Evolutionary conservation across 35 echinoderm and acorn worm genomes (phyloP), one percentile per base, ranked within the genome.

Genomic region (Ophioderma brevispina): DNA sequence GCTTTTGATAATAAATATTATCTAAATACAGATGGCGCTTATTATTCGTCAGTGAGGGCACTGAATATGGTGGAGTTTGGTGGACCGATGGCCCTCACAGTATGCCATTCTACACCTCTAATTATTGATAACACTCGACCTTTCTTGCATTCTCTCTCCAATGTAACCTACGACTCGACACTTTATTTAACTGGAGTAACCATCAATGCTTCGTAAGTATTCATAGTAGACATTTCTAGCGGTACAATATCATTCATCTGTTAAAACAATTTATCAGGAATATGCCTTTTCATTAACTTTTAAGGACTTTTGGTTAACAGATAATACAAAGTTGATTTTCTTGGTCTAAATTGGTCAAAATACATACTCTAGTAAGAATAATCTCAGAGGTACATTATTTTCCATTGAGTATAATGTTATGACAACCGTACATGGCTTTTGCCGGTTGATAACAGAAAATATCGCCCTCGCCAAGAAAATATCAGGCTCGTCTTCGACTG

Each of bases 11-110:
- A n/a, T n/a, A n/a, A n/a, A n/a, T n/a, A n/a, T n/a, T n/a, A n/a
- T n/a, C n/a, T n/a, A n/a, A n/a, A n/a, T 32, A 82, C 64, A 91
- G 89, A 91, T 91, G 80, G 56, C 36, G 33, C 15, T 14, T 91
- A 91, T 37, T 82, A 43, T 40, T 76, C 82, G 23, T 82, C 55
- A 23, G 89, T 84, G 38, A 64, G 89, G 38, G 89, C 80, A 4
- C 81, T 91, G 23, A 91, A 91, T 40, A 85, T 85, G 32, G 81
- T 91, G 34, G 81, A 84, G 31, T 91, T 91, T 85, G 89, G 89
- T 21, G 89, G 89, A 10, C 89, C 89, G 0, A 76, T 91, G 56
- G 80, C 89, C 13, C 30, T 82, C n/a, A 84, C 89, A 33, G 81
- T 91, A 23, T 91, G 89, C 38, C 89, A 91, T 42, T 76, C 55